These are phyloP conservation scores for Astreopora myriophthalma DNA, from an alignment of 64 coral and sea anemone genomes.

Conservation along the genomic window DNA sequence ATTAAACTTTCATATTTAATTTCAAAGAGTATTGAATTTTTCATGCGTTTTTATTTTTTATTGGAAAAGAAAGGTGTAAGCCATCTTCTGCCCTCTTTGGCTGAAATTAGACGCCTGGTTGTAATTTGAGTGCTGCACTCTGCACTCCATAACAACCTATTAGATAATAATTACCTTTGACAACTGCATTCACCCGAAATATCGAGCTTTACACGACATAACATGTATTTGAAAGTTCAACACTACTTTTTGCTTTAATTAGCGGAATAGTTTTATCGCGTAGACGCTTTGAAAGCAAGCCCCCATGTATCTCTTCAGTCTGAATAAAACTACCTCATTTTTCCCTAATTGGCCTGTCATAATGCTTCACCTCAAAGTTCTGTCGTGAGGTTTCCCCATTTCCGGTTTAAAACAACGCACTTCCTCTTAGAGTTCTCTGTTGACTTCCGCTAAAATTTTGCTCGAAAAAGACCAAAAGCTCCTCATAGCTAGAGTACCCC, in stretches of 20 bases:
- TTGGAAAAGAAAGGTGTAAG: background rate
- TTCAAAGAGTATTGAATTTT: slow-evolving; percentile 15
- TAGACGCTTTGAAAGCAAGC: background rate
- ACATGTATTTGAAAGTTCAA: background rate
- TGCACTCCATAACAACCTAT: background rate
- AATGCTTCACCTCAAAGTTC: background rate
- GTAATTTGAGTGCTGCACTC: background rate
- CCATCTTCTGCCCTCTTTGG: background rate
- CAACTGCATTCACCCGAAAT: background rate
- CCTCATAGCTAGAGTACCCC: background rate
- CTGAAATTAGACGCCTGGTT: background rate
- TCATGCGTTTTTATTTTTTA: background rate
- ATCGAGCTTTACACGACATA: background rate
- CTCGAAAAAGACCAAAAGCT: background rate
- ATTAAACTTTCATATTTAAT: background rate
- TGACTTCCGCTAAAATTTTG: background rate
- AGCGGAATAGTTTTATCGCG: too few relatives aligned
- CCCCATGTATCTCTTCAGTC: background rate
- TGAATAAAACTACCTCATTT: background rate
- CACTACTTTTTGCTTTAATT: too few relatives aligned
- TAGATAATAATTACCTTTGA: slow-evolving; percentile 12
- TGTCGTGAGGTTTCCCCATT: background rate
- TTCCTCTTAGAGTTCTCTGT: slow-evolving; percentile 19
- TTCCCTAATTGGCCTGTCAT: slow-evolving; percentile 20
- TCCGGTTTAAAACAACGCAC: slow-evolving; percentile 66